Base-by-base conservation (phyloP, 2,888 invertebrate genomes). In the Ectemnius cavifrons region DNA sequence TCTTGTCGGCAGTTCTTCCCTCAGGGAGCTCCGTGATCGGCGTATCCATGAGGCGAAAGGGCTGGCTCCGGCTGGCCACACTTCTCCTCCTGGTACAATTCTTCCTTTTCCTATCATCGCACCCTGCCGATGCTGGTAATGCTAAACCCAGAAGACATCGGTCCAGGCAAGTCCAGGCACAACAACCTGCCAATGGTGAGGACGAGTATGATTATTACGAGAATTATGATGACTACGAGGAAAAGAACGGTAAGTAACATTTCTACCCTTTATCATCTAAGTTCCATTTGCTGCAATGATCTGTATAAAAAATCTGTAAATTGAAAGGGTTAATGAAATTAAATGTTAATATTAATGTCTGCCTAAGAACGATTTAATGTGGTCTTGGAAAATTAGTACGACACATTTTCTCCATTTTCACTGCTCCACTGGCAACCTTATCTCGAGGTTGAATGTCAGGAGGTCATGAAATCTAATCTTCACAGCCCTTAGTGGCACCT, bases 161-260 rank as follows among this genome's bases (percentile, higher is more conserved):
- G 0, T 69, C 81, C 4, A 85, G 73, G 13, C 79, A 78, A 0
- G 67, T 79, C 6, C 86, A 85, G 23, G 81, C 82, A 8, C 85
- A 85, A 46, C 80, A 86, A 63, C 72, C 85, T n/a, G 78, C 69
- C 0, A 80, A 69, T 5, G 57, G 73, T 20, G 81, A 85, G 14
- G 86, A 85, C 65, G 84, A 85, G 49, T 85, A 87, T 58, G 86
- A 88, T 14, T 85, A 85, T 47, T 86, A 89, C 61, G 87, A 85
- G 0, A 79, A 77, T 49, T 88, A 88, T 68, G 85, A 85, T 0
- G 87, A 87, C 14, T 85, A 87, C 73, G 88, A 87, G 13, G 82
- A 83, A 23, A 75, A 71, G 46, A 87, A 85, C 23, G 85, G 86
- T 86, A 57, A 84, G 86, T 68, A 20, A 16, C 4, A 14, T 18